Conservation (phyloP, 2,797 vertebrate species). For the Sebastes taczanowskii region DNA sequence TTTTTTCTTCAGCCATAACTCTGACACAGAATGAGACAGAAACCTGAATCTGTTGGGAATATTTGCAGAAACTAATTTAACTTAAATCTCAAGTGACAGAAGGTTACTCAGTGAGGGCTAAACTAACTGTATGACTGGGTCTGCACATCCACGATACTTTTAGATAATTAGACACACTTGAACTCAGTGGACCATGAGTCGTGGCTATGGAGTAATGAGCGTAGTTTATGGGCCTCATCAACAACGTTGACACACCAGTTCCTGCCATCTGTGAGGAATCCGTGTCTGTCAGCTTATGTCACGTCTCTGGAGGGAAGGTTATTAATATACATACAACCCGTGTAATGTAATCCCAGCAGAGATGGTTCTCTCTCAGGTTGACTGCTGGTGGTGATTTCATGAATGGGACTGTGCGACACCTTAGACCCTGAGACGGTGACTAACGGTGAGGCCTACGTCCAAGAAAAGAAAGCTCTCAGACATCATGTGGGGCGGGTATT, state of each 20-base stretch:
- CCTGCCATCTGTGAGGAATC: constrained; percentile 50
- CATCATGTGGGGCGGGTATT: constrained; percentile 58
- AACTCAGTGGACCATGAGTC: constrained; percentile 39
- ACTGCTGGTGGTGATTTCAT: constrained; percentile 54
- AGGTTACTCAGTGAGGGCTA: constrained; percentile 2
- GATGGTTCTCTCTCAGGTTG: constrained; percentile 28
- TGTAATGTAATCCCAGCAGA: constrained; percentile 56
- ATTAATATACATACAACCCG: constrained; percentile 68
- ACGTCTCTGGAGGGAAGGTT: constrained; percentile 55
- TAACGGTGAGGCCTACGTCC: constrained; percentile 40
- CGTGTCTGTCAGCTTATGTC: constrained; percentile 57
- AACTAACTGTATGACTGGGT: not conserved
- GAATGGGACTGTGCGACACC: constrained; percentile 65
- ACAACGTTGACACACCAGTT: constrained; percentile 41
- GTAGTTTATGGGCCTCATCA: constrained; percentile 44
- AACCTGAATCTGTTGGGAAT: constrained; percentile 13
- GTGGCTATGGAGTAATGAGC: constrained; percentile 24
- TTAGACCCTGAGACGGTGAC: constrained; percentile 28
- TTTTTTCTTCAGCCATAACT: constrained; percentile 36
- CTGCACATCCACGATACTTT: constrained; percentile 24
- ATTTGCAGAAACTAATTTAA: constrained; percentile 40
- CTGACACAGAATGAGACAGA: constrained; percentile 34
- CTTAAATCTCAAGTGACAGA: constrained; percentile 6
- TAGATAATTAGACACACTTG: constrained; percentile 43
- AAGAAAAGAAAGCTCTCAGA: constrained; percentile 60